Percentiles rank a stretch among this genome's conserved stretches.
phyloP scores from a whole-genome alignment of 2,797 vertebrate species.

The Siniperca undulata region DNA sequence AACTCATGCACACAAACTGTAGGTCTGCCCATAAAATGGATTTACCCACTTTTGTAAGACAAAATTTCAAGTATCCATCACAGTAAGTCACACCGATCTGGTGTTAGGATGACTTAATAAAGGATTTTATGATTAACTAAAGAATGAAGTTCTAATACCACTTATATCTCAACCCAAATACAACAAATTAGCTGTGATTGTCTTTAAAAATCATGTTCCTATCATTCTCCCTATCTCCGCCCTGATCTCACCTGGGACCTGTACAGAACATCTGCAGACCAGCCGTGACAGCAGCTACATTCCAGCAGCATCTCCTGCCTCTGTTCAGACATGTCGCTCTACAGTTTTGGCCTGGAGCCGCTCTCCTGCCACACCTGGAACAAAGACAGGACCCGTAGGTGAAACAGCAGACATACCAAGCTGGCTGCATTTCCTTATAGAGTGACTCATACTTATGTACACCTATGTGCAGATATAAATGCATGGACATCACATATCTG shows the following conservation, averaged over 20 bases:
- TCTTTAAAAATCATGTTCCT: slow-evolving; percentile 12
- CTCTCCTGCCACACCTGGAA: slow-evolving; percentile 89
- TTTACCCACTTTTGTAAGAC: neutral
- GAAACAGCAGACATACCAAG: slow-evolving; percentile 52
- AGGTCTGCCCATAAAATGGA: neutral
- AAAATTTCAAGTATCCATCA: neutral
- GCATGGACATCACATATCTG: neutral
- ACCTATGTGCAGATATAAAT: neutral
- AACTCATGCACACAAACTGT: neutral
- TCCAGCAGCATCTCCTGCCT: slow-evolving; percentile 65
- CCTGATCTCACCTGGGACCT: slow-evolving; percentile 31
- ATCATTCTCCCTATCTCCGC: neutral
- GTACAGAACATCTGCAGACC: slow-evolving; percentile 48
- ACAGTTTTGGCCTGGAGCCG: slow-evolving; percentile 88
- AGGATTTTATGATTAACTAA: neutral
- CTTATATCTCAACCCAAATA: neutral
- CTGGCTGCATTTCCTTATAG: slow-evolving; percentile 3
- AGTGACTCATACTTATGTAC: neutral
- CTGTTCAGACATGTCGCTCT: slow-evolving; percentile 84
- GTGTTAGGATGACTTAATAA: neutral
- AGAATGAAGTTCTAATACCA: neutral
- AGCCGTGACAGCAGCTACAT: slow-evolving; percentile 66
- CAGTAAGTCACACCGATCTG: neutral
- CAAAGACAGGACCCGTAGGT: slow-evolving; percentile 83
- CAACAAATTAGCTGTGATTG: neutral